A percentile compares a stretch with the other conserved stretches of the same genome.
Conservation (phyloP, 2,113 vertebrate genomes). For the Pluvianellus socialis region DNA sequence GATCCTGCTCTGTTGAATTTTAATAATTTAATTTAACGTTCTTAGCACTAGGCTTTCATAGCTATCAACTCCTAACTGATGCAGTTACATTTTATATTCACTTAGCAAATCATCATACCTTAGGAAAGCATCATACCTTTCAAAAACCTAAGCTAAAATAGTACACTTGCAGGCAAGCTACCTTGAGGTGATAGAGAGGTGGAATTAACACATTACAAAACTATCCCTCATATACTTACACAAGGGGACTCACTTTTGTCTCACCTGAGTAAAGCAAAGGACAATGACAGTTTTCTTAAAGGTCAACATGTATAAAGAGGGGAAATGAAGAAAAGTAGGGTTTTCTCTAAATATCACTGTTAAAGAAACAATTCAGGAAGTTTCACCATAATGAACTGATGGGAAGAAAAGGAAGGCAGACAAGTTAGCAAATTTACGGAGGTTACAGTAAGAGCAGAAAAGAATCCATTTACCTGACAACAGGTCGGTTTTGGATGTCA, state of each 20-base stretch:
- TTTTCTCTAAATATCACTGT: neutral
- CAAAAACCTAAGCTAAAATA: slow-evolving; percentile 68
- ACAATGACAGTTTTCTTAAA: neutral
- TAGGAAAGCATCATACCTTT: slow-evolving; percentile 46
- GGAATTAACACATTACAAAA: neutral
- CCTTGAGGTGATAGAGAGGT: neutral
- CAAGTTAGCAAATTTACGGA: neutral
- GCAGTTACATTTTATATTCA: slow-evolving; percentile 60
- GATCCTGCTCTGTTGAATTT: neutral
- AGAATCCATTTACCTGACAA: slow-evolving; percentile 79
- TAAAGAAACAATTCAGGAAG: neutral
- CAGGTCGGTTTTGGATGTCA: slow-evolving; percentile 74
- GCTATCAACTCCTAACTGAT: slow-evolving; percentile 61
- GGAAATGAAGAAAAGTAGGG: neutral
- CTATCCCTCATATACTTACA: neutral
- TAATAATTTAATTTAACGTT: slow-evolving; percentile 52
- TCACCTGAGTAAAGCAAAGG: slow-evolving; percentile 18
- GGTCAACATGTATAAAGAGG: neutral
- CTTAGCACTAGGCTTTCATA: slow-evolving; percentile 63
- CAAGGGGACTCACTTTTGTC: neutral
- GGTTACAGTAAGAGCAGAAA: slow-evolving; percentile 54
- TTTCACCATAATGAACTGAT: slow-evolving; percentile 3
- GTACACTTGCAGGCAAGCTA: slow-evolving; percentile 43
- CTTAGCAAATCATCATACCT: slow-evolving; percentile 22
- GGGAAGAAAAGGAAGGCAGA: slow-evolving; percentile 57